Evolutionary conservation across 2,113 vertebrate genomes (phyloP).

Genomic region (Malurus alboscapulatus): DNA sequence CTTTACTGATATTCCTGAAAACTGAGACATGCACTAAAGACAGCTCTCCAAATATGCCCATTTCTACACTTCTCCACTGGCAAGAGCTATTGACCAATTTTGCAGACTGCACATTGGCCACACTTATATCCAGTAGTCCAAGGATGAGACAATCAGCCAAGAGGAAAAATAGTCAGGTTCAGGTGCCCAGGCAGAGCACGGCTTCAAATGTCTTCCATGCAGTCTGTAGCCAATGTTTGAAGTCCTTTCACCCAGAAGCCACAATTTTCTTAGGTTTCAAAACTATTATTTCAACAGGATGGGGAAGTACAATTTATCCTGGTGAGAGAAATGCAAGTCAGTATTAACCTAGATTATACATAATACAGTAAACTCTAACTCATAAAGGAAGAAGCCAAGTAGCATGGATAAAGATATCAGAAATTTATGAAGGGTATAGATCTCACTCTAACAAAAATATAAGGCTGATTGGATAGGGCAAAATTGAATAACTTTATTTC

Average conservation of each 20-base stretch:
- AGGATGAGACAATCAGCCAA: not conserved
- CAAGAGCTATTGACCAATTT: not conserved
- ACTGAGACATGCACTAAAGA: not conserved
- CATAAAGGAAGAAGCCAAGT: not conserved
- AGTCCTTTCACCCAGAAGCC: not conserved
- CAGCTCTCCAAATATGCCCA: not conserved
- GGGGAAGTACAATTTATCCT: not conserved
- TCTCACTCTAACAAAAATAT: not conserved
- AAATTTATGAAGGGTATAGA: conserved; percentile 30
- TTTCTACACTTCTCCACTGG: not conserved
- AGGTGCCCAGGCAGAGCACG: not conserved
- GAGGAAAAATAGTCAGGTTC: not conserved
- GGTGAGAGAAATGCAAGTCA: not conserved
- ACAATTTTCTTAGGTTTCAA: not conserved
- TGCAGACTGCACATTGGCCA: not conserved
- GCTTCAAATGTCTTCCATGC: not conserved
- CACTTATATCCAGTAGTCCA: not conserved
- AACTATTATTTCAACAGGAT: not conserved
- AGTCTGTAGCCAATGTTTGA: not conserved
- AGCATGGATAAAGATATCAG: not conserved
- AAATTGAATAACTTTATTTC: not conserved
- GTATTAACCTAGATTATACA: not conserved
- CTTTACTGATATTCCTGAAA: not conserved
- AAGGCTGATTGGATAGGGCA: not conserved
- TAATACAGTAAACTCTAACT: not conserved